Base-by-base conservation (phyloP, 2,888 invertebrate species). In the Eumerus sabulonum region DNA sequence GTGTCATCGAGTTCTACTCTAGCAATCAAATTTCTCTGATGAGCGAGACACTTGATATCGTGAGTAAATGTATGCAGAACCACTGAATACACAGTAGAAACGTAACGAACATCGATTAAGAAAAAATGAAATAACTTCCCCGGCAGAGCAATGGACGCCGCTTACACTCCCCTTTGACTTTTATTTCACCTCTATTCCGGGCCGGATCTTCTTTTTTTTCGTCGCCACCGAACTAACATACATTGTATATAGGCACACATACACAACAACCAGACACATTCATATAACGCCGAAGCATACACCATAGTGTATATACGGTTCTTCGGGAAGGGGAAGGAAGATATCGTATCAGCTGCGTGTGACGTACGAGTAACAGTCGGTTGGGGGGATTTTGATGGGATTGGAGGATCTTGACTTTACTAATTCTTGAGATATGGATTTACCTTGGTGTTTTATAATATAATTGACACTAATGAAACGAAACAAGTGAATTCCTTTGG, bases 101-200 rank as follows among this genome's bases (percentile, higher is more conserved):
- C n/a, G n/a, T n/a, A n/a, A n/a, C n/a, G n/a, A n/a, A n/a, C n/a
- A n/a, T n/a, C n/a, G n/a, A n/a, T n/a, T n/a, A n/a, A n/a, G n/a
- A n/a, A n/a, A n/a, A n/a, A n/a, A n/a, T n/a, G n/a, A n/a, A n/a
- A n/a, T n/a, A n/a, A n/a, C n/a, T n/a, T n/a, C n/a, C n/a, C n/a
- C n/a, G n/a, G n/a, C n/a, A n/a, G n/a, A n/a, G n/a, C n/a, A n/a
- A n/a, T n/a, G n/a, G n/a, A n/a, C n/a, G 3, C 27, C 11, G 9
- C 11, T 54, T 57, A 54, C 66, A 64, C 64, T 57, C 51, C 72
- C 59, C 59, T 63, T 2, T 79, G 79, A 79, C 79, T 74, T 79
- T 60, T 74, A 79, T 74, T 74, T 79, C 68, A 79, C 79, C 79
- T 79, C 79, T 79, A 79, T 68, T 19, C 74, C 79, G 79, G 79